Evolutionary conservation across 2,113 vertebrate species (phyloP).

Genomic region (Otis tarda): DNA sequence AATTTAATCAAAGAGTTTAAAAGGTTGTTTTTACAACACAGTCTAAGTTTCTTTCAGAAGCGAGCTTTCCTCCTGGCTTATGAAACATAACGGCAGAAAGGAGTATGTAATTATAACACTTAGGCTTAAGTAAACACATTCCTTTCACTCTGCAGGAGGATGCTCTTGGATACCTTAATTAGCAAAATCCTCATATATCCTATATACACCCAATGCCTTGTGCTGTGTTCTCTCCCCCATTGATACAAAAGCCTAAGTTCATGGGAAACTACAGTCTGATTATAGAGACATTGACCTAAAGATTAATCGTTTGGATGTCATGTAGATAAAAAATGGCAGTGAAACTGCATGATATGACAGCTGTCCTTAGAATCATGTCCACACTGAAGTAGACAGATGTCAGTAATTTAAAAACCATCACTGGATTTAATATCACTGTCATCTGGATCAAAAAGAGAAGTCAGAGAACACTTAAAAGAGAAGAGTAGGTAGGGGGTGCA

Average conservation of each 20-base stretch:
- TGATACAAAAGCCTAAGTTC: not conserved
- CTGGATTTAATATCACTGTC: not conserved
- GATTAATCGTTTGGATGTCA: not conserved
- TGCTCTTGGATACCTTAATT: not conserved
- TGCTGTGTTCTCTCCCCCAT: accelerated
- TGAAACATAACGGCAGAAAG: not conserved
- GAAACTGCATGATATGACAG: not conserved
- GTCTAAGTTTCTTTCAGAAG: not conserved
- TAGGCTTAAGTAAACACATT: not conserved
- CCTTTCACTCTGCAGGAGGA: not conserved
- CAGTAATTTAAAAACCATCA: not conserved
- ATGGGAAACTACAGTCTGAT: not conserved
- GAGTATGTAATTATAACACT: not conserved
- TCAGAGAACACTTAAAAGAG: not conserved
- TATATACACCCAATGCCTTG: not conserved
- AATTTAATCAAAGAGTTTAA: not conserved
- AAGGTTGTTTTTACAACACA: not conserved
- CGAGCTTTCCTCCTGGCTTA: not conserved
- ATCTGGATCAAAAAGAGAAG: not conserved
- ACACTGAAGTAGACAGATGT: not conserved
- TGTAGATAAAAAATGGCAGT: not conserved
- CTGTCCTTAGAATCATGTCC: not conserved
- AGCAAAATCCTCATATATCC: not conserved
- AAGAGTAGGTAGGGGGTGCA: not conserved
- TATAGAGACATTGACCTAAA: not conserved